Conservation (phyloP, 2,797 vertebrate genomes). For the Acipenser oxyrinchus region DNA sequence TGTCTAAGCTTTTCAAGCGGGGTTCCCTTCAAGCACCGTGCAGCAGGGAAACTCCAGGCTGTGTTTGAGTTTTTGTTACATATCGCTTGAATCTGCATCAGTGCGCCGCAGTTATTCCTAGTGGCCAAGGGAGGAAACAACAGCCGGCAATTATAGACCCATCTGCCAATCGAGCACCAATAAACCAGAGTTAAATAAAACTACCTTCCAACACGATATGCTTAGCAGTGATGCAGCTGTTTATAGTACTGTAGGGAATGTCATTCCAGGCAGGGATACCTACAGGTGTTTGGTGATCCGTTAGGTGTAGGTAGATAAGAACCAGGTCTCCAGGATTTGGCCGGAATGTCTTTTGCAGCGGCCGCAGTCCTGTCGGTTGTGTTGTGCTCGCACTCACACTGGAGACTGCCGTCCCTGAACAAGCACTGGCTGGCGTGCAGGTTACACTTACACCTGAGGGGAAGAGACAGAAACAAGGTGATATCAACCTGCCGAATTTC, state of each 20-base stretch:
- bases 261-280: slow-evolving; percentile 36
- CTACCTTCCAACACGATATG: no score
- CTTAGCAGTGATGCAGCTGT: no score
- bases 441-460: slow-evolving; percentile 89
- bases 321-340: slow-evolving; percentile 86
- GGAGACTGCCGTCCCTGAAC: slow-evolving; percentile 79
- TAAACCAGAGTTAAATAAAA: no score
- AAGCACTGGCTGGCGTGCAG: slow-evolving; percentile 88
- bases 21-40: slow-evolving; percentile 30
- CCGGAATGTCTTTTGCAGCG: slow-evolving; percentile 92
- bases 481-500: no score
- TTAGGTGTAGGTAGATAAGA: slow-evolving; percentile 87
- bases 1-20: slow-evolving; percentile 37
- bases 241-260: no score
- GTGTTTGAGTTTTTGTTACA: no score
- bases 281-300: slow-evolving; percentile 87
- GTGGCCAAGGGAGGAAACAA: no score
- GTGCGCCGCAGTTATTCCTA: no score
- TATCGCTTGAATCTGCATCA: no score
- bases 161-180: no score
- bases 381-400: slow-evolving; percentile 97
- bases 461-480: neutral
- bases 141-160: no score
- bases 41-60: neutral
- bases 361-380: slow-evolving; percentile 92